phyloP scores from a whole-genome alignment of 2,113 vertebrate species.

The pig (Sus scrofa) region DNA sequence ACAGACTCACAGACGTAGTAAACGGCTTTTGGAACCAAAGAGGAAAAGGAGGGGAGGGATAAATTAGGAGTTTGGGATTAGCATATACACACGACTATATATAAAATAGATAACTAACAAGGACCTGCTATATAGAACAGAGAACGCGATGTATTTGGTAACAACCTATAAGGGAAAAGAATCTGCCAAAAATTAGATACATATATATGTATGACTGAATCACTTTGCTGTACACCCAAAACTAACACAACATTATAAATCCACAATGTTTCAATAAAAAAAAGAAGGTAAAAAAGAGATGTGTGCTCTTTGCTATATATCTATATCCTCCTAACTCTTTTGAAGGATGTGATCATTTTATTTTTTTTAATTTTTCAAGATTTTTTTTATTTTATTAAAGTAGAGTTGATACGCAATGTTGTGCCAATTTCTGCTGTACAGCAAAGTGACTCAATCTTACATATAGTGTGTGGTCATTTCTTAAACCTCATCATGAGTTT shows the following conservation, averaged over 20 bases:
- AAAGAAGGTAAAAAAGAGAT: neutral
- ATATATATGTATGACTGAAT: neutral
- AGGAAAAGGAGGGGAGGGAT: neutral
- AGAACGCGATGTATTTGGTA: neutral
- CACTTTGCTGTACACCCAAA: neutral
- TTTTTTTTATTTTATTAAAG: no score
- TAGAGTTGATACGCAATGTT: no score
- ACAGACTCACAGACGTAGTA: neutral
- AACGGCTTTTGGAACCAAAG: neutral
- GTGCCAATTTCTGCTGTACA: no score
- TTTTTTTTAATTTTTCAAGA: no score
- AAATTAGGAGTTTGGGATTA: neutral
- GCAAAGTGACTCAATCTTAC: no score
- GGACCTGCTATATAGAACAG: neutral
- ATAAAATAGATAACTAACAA: neutral
- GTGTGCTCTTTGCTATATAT: neutral
- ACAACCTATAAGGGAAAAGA: neutral
- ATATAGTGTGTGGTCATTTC: neutral
- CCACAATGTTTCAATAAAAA: neutral
- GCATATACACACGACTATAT: neutral
- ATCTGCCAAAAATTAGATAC: neutral
- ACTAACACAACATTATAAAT: neutral
- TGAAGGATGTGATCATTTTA: neutral
- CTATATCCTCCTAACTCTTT: neutral
- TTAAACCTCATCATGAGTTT: neutral